phyloP scores from a whole-genome alignment of 2,888 invertebrate species.

The Atrina japonica region DNA sequence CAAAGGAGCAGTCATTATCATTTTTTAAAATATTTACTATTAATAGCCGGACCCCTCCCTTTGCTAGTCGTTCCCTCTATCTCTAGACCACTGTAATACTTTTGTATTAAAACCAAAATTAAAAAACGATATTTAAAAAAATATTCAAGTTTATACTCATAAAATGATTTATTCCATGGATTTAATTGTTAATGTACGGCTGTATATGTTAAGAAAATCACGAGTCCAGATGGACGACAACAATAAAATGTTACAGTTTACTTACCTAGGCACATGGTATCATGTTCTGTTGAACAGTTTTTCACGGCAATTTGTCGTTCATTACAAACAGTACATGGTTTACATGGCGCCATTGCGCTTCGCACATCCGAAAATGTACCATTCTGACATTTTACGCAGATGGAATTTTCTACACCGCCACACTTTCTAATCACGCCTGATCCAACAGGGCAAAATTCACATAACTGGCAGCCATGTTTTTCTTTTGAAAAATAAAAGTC shows the following conservation, averaged over 20 bases:
- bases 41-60: too few species aligned
- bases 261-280: slow-evolving; percentile 70
- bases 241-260: neutral
- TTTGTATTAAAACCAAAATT: too few species aligned
- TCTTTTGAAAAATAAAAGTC: slow-evolving; percentile 67
- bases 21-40: too few species aligned
- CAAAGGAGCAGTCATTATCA: too few species aligned
- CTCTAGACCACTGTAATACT: too few species aligned
- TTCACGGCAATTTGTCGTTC: slow-evolving; percentile 67
- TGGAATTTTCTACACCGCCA: slow-evolving; percentile 64
- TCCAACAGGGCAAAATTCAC: slow-evolving; percentile 71
- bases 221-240: too few species aligned
- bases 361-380: slow-evolving; percentile 73
- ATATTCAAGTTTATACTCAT: too few species aligned
- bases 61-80: too few species aligned
- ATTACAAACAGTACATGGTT: slow-evolving; percentile 69
- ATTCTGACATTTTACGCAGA: slow-evolving; percentile 71
- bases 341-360: slow-evolving; percentile 68
- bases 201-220: too few species aligned
- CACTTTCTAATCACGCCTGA: slow-evolving; percentile 69
- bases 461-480: slow-evolving; percentile 63
- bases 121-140: too few species aligned
- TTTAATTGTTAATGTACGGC: too few species aligned
- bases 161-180: too few species aligned
- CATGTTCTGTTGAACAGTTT: slow-evolving; percentile 71